phyloP scores from a whole-genome alignment of 2,113 vertebrate species.

The Ursus arctos region DNA sequence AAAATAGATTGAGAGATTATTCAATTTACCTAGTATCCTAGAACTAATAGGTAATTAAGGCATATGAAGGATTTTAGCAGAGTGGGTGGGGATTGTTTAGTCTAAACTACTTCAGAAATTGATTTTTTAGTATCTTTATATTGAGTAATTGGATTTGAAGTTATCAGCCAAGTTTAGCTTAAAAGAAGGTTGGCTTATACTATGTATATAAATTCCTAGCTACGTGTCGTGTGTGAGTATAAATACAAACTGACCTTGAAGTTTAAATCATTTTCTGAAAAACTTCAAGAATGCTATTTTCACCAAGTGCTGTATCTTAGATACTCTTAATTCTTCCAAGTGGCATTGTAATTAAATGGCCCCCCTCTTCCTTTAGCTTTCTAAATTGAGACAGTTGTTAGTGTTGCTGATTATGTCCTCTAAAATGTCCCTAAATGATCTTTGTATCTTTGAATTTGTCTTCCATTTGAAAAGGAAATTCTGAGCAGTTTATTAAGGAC shows the following conservation, averaged over 20 bases:
- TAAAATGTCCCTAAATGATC: not conserved
- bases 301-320: not conserved
- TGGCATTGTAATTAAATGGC: not conserved
- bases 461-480: constrained; percentile 31
- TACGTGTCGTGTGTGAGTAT: not conserved
- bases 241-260: not conserved
- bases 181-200: not conserved
- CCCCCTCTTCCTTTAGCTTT: not conserved
- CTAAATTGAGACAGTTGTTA: not conserved
- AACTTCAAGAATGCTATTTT: constrained; percentile 16
- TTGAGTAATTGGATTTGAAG: not conserved
- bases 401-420: not conserved
- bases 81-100: not conserved
- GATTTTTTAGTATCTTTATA: not conserved
- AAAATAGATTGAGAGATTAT: not conserved
- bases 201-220: not conserved
- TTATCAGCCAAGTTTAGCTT: not conserved
- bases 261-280: constrained; percentile 2
- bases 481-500: not conserved
- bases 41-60: not conserved
- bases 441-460: not conserved
- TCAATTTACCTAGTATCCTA: not conserved
- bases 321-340: not conserved
- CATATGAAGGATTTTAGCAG: not conserved
- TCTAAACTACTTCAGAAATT: constrained; percentile 10